phyloP scores from a whole-genome alignment of 2,888 invertebrate species.

The Tipula helvola region DNA sequence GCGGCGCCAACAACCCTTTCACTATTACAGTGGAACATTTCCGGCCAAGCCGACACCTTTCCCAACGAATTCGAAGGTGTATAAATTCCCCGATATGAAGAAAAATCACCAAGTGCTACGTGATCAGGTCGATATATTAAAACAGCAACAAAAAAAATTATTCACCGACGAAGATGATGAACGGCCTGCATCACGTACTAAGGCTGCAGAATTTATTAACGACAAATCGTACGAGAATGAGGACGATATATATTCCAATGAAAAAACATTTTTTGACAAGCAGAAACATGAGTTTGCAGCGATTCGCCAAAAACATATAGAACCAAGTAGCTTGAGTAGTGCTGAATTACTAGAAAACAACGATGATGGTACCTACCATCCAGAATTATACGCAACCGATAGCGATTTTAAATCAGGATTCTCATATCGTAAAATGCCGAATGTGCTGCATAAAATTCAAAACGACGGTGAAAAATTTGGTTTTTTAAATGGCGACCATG shows the following conservation, averaged over 20 bases:
- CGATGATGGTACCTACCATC: neutral
- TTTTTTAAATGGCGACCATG: neutral
- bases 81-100: neutral
- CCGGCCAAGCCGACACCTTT: neutral
- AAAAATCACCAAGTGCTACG: constrained; percentile 8
- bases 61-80: neutral
- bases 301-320: neutral
- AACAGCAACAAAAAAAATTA: constrained; percentile 37
- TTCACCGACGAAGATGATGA: constrained; percentile 39
- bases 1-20: neutral
- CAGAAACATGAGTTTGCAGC: neutral
- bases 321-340: neutral
- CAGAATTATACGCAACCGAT: neutral
- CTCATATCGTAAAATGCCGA: neutral
- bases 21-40: neutral
- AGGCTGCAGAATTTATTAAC: neutral
- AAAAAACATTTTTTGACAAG: neutral
- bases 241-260: neutral
- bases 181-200: constrained; percentile 35
- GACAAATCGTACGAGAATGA: neutral
- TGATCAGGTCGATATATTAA: constrained; percentile 34
- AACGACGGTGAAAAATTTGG: neutral
- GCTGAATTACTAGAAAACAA: neutral
- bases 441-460: neutral
- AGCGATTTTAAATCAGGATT: neutral